Conservation (phyloP, 2,113 vertebrate species). For the Actenoides lindsayi region DNA sequence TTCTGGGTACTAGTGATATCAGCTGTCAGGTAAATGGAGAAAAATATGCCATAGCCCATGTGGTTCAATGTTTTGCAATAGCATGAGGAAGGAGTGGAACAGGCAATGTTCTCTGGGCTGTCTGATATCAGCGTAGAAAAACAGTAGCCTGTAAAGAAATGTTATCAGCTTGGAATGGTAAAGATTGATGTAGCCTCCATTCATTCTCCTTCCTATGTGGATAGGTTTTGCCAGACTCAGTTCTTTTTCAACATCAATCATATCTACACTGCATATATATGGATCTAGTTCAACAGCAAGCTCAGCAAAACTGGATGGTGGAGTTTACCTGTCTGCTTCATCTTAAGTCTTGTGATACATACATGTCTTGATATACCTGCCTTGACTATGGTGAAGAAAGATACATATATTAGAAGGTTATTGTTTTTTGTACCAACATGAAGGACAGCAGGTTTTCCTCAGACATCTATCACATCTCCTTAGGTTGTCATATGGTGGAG, state of each 20-base stretch:
- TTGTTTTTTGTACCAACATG: neutral
- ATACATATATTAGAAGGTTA: neutral
- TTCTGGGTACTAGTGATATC: neutral
- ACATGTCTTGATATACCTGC: neutral
- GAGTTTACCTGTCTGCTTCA: neutral
- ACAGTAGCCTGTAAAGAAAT: neutral
- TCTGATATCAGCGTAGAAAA: neutral
- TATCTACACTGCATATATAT: neutral
- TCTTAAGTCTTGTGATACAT: neutral
- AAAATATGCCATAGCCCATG: neutral
- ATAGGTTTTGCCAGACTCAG: neutral
- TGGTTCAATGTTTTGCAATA: neutral
- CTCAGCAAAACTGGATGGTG: neutral
- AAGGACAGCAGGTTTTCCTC: neutral
- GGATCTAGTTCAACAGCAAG: neutral
- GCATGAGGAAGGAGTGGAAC: neutral
- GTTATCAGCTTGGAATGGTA: neutral
- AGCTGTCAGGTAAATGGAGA: neutral
- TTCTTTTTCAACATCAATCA: fast-evolving
- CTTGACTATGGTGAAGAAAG: neutral
- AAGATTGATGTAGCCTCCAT: neutral
- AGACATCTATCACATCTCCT: neutral
- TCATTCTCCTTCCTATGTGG: neutral
- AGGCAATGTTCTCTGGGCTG: neutral
- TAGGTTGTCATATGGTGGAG: slow-evolving; percentile 7